Conservation (phyloP, 2,113 vertebrate species). For the Nipponia nippon region DNA sequence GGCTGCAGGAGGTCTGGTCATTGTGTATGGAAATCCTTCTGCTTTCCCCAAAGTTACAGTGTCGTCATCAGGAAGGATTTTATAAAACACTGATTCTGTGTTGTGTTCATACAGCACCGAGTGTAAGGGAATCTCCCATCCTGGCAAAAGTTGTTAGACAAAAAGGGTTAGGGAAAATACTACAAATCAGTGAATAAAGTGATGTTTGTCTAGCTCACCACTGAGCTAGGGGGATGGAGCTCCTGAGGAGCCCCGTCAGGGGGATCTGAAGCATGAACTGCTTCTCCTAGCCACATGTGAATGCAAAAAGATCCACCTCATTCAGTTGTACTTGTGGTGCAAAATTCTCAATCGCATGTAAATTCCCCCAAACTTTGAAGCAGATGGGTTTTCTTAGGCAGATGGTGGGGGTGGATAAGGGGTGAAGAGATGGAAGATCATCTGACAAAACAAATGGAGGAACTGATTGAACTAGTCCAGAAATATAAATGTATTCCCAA, state of each 20-base stretch:
- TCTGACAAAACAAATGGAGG: background rate
- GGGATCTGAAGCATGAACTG: background rate
- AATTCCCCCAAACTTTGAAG: background rate
- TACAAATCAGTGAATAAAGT: background rate
- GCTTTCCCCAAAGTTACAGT: background rate
- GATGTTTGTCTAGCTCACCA: background rate
- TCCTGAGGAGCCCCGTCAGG: background rate
- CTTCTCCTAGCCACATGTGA: background rate
- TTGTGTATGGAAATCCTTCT: background rate
- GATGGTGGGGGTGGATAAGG: background rate
- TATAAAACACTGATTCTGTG: background rate
- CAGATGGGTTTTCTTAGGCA: background rate
- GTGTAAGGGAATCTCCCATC: background rate
- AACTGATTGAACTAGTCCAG: background rate
- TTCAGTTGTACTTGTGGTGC: background rate
- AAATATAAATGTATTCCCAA: background rate
- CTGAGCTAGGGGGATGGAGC: background rate
- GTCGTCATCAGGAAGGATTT: background rate
- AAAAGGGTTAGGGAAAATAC: background rate
- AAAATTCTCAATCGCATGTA: background rate
- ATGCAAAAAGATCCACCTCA: background rate
- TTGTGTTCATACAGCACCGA: background rate
- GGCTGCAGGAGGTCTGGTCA: background rate
- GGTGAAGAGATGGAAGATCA: background rate
- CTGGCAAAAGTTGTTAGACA: background rate